Evolutionary conservation across 2,797 vertebrate species (phyloP).

Genomic region (Acropternis orthonyx): DNA sequence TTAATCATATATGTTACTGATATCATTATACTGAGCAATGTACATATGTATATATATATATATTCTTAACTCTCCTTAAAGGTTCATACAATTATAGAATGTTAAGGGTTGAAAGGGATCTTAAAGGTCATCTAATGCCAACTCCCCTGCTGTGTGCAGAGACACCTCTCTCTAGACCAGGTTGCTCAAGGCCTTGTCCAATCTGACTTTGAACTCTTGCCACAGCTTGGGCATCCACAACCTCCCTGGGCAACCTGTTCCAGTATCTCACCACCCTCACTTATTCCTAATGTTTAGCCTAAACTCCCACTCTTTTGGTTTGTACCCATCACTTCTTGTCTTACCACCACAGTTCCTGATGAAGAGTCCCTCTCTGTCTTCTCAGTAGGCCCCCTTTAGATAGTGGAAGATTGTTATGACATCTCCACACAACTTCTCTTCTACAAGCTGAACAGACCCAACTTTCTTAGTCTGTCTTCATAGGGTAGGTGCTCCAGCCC

Average conservation of each 20-base stretch:
- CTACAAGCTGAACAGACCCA: background rate
- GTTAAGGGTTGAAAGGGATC: background rate
- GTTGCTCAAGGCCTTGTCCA: background rate
- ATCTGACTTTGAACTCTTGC: background rate
- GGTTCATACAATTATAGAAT: background rate
- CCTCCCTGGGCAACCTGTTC: background rate
- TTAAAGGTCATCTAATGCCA: background rate
- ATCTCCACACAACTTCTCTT: background rate
- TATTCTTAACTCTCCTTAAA: background rate
- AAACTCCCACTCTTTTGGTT: background rate
- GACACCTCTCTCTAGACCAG: background rate
- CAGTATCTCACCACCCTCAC: no score
- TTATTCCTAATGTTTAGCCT: background rate
- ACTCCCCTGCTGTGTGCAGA: no score
- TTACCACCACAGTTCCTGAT: background rate
- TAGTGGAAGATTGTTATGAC: background rate
- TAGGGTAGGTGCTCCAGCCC: background rate
- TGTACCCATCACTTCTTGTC: background rate
- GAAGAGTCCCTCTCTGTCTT: background rate
- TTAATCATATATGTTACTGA: background rate
- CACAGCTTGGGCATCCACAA: background rate
- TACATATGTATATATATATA: no score
- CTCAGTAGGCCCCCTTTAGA: background rate
- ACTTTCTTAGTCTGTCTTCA: background rate
- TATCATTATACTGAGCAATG: background rate